Evolutionary conservation across 2,888 invertebrate genomes (phyloP), one percentile per base, ranked within the genome.

Genomic region (Urechis unicinctus): DNA sequence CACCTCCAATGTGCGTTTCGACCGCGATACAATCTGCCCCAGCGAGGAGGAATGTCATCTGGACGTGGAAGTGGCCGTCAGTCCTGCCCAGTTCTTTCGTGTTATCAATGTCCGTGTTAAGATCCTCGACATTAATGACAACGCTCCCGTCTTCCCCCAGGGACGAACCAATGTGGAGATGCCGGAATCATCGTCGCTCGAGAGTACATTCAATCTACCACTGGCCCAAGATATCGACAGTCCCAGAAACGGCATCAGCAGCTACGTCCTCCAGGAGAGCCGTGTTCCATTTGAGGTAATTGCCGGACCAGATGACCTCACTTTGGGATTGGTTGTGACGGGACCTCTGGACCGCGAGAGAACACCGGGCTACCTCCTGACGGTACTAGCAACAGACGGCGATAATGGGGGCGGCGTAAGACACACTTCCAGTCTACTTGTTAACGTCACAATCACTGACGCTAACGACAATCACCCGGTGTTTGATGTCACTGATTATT

Each of bases 341-440:
- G 59, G 57, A 4, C 52, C 52, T 3, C 52, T 74, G 36, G 69
- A 74, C 58, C 60, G 69, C 25, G 73, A 74, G 52, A 36, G 41
- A 4, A 50, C 59, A 24, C 46, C 50, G 46, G 45, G 47, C 25
- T 60, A 58, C 49, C 28, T 26, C 6, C 46, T 52, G 36, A 49
- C 50, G 52, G 43, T 60, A 30, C 44, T 53, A 5, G 58, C 57
- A 5, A 55, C 36, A 24, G 60, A 60, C 31, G 60, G 60, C 13
- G 60, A 58, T 22, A 29, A 28, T 1, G 55, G 57, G 1, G 49
- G 52, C 31, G n/a, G n/a, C n/a, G n/a, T n/a, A n/a, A n/a, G n/a
- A n/a, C 42, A 47, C 13, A 44, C 52, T 42, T 57, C 54, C 21
- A 44, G 30, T 17, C 50, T 60, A 13, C 46, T 50, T 36, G 36